Base-by-base conservation (phyloP, 2,888 invertebrate species). In the Trichogramma evanescens region DNA sequence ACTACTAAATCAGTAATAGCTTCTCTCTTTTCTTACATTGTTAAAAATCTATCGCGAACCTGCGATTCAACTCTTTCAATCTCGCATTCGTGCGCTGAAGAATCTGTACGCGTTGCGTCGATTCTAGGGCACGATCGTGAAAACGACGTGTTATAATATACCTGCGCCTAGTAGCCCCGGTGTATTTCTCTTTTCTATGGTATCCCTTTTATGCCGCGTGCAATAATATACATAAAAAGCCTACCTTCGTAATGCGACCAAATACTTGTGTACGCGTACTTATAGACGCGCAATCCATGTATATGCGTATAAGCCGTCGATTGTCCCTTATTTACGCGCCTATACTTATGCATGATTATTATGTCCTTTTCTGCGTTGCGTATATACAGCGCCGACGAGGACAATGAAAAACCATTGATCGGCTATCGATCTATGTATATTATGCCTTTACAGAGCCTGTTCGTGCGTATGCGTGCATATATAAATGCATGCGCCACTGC, bases 41-140 rank as follows among this genome's bases (percentile, higher is more conserved):
- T 26, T 26, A 1, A 26, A 26, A 26, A 26, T 26, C 26, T 26
- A 26, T 26, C 26, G 26, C 26, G 26, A 26, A 2, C 26, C 26
- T 26, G 26, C 26, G 26, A 26, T 26, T 26, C 26, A 26, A 26
- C 26, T 26, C 26, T 26, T 26, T 26, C 26, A 2, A 26, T 26
- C 26, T 26, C 26, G 26, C 26, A 26, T 2, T 26, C 26, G 26
- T 26, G 26, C 26, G 26, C 26, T 26, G 26, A 26, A 26, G 26
- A 26, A 26, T 26, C 26, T 26, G 26, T 26, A 3, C 2, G 26
- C 26, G 26, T 3, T 26, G 26, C 26, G 26, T 26, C 26, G 26
- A 26, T 26, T 73, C 73, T 68, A 65, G 63, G 64, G 58, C 69
- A 73, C 71, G 72, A 73, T 74, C 68, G 70, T 26, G 26, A 26